Evolutionary conservation across 2,113 vertebrate genomes (phyloP).

Genomic region (Sturnira hondurensis): DNA sequence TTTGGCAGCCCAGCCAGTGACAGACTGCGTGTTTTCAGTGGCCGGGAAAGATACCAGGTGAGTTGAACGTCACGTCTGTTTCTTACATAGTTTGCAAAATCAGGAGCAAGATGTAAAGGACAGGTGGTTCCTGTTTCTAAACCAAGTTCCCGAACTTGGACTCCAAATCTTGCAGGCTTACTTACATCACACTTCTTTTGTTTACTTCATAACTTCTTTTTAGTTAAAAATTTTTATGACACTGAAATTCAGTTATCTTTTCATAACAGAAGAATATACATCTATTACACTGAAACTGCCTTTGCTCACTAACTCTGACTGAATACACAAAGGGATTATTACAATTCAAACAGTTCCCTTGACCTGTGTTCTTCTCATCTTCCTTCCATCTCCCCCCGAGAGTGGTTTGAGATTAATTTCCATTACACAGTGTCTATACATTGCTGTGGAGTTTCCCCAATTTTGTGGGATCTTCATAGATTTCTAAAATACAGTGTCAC

Average conservation of each 20-base stretch:
- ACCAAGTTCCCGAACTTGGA: not conserved
- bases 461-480: not conserved
- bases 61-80: not conserved
- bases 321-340: too few relatives aligned
- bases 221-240: not conserved
- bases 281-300: not conserved
- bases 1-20: not conserved
- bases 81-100: fast-evolving
- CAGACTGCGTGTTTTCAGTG: fast-evolving
- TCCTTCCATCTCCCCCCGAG: not conserved
- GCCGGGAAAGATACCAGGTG: not conserved
- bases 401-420: not conserved
- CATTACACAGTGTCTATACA: not conserved
- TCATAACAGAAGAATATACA: not conserved
- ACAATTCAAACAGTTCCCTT: too few relatives aligned
- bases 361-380: not conserved
- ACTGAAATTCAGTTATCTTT: not conserved
- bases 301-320: not conserved
- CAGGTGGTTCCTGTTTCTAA: not conserved
- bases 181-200: not conserved
- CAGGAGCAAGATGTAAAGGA: constrained; percentile 42
- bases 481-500: not conserved
- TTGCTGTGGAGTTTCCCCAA: not conserved
- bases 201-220: not conserved
- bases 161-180: not conserved